Base-by-base conservation (phyloP, 2,888 invertebrate genomes). In the Proisotoma minuta region DNA sequence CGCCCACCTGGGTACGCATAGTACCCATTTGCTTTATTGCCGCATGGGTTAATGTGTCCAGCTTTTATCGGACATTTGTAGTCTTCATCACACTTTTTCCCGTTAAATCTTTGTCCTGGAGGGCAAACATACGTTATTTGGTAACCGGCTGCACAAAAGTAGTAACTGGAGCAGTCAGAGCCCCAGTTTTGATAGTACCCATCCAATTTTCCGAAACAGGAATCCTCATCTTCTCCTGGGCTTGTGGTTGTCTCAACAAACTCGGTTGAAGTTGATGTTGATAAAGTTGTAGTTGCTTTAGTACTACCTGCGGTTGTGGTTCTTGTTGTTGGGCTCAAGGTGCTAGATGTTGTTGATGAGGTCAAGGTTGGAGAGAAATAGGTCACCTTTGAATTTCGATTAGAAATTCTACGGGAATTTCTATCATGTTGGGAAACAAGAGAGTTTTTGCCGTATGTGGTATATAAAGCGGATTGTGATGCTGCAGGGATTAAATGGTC, bases 101-200 rank as follows among this genome's bases (percentile, higher is more conserved):
- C 71, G 64, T 67, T 68, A 60, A 69, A 73, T 51, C 64, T 64
- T 18, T 23, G 40, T 15, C 59, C 67, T 2, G 65, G 66, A 8
- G 70, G 69, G 51, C 73, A 73, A n/a, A 73, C 60, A 51, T 73
- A 73, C 3, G 71, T 72, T 27, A 69, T 70, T 63, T 73, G 73
- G 34, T 72, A 73, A 20, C 71, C 71, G 3, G 71, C 70, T 18
- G 71, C 70, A 64, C 73, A 73, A 47, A 72, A 73, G 29, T 71
- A 73, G 57, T 73, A 73, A 59, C 68, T 67, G 3, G 70, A 69
- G 49, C 73, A 73, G 49, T 61, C 66, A 22, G 71, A 72, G 2
- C 68, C 65, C n/a, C 66, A 66, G 61, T 73, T 73, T 27, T 70
- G 67, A 40, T 70, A 73, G 65, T 73, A 73, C 12, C 71, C 71